Evolutionary conservation across 1,140 invertebrate genomes (phyloP), one percentile per base, ranked within the genome.

Genomic region (Apocrypta bakeri): DNA sequence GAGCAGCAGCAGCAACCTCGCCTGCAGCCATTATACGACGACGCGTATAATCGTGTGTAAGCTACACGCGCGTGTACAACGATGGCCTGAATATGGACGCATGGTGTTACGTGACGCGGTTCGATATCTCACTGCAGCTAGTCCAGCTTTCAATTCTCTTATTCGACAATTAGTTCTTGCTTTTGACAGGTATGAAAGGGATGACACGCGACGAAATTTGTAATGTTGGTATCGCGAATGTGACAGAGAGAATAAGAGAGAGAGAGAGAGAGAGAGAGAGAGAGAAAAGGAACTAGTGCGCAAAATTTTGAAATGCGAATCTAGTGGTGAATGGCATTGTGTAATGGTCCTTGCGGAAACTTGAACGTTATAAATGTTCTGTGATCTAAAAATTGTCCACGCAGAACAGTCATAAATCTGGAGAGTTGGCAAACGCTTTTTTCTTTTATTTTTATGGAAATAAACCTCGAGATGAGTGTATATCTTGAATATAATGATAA

Each of bases 1-100:
- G 76, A 78, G 81, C 29, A 24, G 48, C 14, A 25, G 73, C 25
- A 27, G 24, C 14, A 27, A 48, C 21, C 69, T 48, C 68, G 42
- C 81, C 81, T 7, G 31, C n/a, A 33, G 74, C 63, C 74, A 77
- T 76, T 84, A 72, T 79, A 63, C 37, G 40, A 77, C 74, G 74
- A 56, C 61, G 61, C 78, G 69, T 71, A 79, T 76, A 42, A 71
- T 71, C 63, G 42, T n/a, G 25, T n/a, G 27, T 33, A 63, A 31
- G 56, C 40, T 73, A 73, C 33, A 40, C n/a, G 31, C 48, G 48
- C 42, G 42, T 17, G 42, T 21, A 69, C 33, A 29, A n/a, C 61
- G 61, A 64, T 64, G 61, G 61, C 42, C 42, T 48, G 42, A 48
- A 48, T 64, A 64, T n/a, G n/a, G 61, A 64, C n/a, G 61, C 61